phyloP scores from a whole-genome alignment of 2,888 invertebrate species.

The Cordilura impudica region DNA sequence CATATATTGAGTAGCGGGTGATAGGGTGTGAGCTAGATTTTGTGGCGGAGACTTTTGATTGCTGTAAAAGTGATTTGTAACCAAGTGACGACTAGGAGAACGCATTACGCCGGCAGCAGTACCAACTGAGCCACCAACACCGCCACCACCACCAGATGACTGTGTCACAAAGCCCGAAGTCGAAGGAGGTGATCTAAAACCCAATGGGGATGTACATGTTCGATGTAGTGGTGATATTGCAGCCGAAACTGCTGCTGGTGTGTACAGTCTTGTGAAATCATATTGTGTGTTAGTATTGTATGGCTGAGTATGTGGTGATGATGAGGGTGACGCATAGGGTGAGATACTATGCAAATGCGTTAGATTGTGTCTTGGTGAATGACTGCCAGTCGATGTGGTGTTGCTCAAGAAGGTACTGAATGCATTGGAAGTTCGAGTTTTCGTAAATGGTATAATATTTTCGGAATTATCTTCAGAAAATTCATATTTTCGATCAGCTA shows the following conservation, averaged over 20 bases:
- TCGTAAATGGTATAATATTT: slow-evolving; percentile 80
- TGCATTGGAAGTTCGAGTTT: slow-evolving; percentile 68
- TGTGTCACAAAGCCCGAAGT: slow-evolving; percentile 46
- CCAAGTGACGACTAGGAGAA: slow-evolving; percentile 73
- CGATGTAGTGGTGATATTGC: slow-evolving; percentile 65
- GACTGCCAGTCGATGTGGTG: slow-evolving; percentile 24
- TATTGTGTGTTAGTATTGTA: slow-evolving; percentile 47
- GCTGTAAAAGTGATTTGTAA: slow-evolving; percentile 65
- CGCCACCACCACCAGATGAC: slow-evolving; percentile 64
- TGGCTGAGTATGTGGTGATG: slow-evolving; percentile 72
- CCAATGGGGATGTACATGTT: slow-evolving; percentile 65
- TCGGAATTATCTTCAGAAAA: slow-evolving; percentile 89
- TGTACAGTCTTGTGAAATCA: slow-evolving; percentile 31
- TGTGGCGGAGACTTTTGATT: slow-evolving; percentile 74
- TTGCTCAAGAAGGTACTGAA: slow-evolving; percentile 64
- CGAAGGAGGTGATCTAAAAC: slow-evolving; percentile 75
- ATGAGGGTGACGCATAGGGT: slow-evolving; percentile 77
- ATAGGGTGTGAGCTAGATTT: slow-evolving; percentile 66
- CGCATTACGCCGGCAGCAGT: slow-evolving; percentile 71
- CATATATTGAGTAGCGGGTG: slow-evolving; percentile 74
- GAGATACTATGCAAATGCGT: slow-evolving; percentile 74
- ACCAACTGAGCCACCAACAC: slow-evolving; percentile 64
- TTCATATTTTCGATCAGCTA: slow-evolving; percentile 95
- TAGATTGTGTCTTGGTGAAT: slow-evolving; percentile 50
- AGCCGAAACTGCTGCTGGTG: slow-evolving; percentile 57